These are phyloP conservation scores for Malthinus flaveolus DNA, from an alignment of 2,888 invertebrate species.

Conservation along the genomic window DNA sequence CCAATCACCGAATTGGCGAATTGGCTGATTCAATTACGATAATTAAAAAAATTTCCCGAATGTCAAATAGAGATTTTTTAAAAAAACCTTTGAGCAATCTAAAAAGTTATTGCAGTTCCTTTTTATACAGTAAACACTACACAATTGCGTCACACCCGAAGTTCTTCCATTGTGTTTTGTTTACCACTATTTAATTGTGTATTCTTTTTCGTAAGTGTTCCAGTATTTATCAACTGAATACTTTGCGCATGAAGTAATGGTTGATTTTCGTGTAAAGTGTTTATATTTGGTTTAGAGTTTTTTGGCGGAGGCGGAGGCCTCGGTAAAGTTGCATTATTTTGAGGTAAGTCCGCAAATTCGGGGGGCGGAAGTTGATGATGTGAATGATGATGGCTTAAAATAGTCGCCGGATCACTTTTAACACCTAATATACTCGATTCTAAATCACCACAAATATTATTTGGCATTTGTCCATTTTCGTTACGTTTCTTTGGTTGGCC, in stretches of 20 bases:
- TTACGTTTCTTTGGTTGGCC: slow-evolving; percentile 70
- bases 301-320: slow-evolving; percentile 74
- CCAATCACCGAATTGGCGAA: too few relatives aligned
- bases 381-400: slow-evolving; percentile 74
- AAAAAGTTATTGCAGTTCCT: slow-evolving; percentile 32
- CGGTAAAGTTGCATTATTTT: slow-evolving; percentile 69
- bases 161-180: slow-evolving; percentile 73
- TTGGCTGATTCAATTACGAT: slow-evolving; percentile 2
- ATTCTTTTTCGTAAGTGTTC: slow-evolving; percentile 77
- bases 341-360: slow-evolving; percentile 80
- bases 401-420: slow-evolving; percentile 73
- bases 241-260: slow-evolving; percentile 74
- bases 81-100: slow-evolving; percentile 36
- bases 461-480: slow-evolving; percentile 86
- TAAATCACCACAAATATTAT: slow-evolving; percentile 84
- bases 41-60: slow-evolving; percentile 19
- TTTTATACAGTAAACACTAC: slow-evolving; percentile 21
- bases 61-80: slow-evolving; percentile 19
- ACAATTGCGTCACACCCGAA: slow-evolving; percentile 75
- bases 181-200: slow-evolving; percentile 67
- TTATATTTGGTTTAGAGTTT: slow-evolving; percentile 59
- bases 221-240: slow-evolving; percentile 77
- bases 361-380: slow-evolving; percentile 82
- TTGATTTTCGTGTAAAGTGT: slow-evolving; percentile 61
- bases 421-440: slow-evolving; percentile 64